These are phyloP conservation scores for Plestiodon gilberti DNA, from an alignment of 2,113 vertebrate species.

Conservation along the genomic window DNA sequence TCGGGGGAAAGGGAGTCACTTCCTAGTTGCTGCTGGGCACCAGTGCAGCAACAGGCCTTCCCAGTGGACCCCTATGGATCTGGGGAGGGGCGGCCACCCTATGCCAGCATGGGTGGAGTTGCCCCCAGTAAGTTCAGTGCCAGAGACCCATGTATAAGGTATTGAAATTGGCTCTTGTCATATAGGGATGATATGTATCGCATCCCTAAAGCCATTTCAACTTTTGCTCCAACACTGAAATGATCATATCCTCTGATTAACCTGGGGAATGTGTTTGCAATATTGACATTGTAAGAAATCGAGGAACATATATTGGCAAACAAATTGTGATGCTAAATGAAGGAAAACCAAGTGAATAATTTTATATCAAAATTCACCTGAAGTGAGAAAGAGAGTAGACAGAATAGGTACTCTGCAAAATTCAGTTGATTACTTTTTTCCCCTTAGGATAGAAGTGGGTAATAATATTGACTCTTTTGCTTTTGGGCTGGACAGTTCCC, in stretches of 20 bases:
- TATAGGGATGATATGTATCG: too few species aligned
- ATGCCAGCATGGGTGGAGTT: too few species aligned
- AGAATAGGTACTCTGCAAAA: conserved; percentile 35
- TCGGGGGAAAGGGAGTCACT: too few species aligned
- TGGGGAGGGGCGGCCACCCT: too few species aligned
- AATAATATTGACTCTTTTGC: conserved; percentile 18
- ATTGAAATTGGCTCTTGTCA: too few species aligned
- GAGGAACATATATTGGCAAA: background rate
- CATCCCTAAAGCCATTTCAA: background rate
- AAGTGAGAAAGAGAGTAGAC: background rate
- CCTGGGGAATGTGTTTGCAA: background rate
- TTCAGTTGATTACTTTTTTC: background rate
- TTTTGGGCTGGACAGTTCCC: conserved; percentile 17
- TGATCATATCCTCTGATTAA: background rate
- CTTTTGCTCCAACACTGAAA: background rate
- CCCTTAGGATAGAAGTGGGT: background rate
- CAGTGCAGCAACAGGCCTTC: too few species aligned
- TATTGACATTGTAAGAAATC: background rate
- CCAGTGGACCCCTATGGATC: too few species aligned
- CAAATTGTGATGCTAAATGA: background rate
- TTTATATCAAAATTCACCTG: background rate
- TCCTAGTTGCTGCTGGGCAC: too few species aligned
- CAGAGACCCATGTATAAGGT: too few species aligned
- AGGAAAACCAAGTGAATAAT: background rate
- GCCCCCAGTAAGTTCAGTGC: too few species aligned